These are phyloP conservation scores for Drosophila neonasuta DNA, from an alignment of 2,888 invertebrate genomes.

Conservation along the genomic window DNA sequence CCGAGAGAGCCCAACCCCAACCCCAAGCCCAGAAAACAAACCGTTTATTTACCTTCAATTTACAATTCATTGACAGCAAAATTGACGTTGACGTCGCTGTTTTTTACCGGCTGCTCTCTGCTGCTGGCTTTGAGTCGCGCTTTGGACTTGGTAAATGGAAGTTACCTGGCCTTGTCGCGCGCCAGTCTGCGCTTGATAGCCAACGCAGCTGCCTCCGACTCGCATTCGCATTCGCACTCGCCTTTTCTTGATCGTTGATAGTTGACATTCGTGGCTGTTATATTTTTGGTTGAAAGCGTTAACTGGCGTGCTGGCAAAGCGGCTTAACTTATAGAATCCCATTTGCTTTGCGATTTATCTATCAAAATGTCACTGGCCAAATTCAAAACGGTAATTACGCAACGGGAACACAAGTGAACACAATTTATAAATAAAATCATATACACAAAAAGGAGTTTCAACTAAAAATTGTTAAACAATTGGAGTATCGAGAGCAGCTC, in stretches of 20 bases:
- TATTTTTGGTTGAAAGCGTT: conserved; percentile 42
- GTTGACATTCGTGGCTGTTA: conserved; percentile 33
- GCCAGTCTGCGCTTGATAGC: conserved; percentile 67
- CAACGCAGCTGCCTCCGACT: conserved; percentile 29
- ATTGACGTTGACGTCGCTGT: conserved; percentile 9
- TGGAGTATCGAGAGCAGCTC: no score
- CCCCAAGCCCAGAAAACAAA: neutral
- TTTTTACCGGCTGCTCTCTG: conserved; percentile 1
- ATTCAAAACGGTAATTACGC: conserved; percentile 64
- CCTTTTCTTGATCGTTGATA: conserved; percentile 18
- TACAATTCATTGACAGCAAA: conserved; percentile 34
- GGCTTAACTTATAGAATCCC: conserved; percentile 59
- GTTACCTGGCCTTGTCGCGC: conserved; percentile 71
- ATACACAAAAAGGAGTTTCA: neutral
- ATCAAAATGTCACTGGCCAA: conserved; percentile 53
- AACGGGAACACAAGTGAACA: conserved; percentile 37
- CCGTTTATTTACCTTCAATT: conserved; percentile 46
- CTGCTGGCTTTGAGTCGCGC: conserved; percentile 30
- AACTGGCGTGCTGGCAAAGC: conserved; percentile 50
- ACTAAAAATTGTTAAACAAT: neutral
- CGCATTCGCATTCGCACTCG: neutral
- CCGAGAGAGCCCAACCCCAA: conserved; percentile 10
- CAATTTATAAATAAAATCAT: conserved; percentile 7
- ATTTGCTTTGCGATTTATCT: conserved; percentile 48
- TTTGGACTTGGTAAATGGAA: conserved; percentile 69